These are phyloP conservation scores for Crocodylus rhombifer DNA, from an alignment of 2,797 vertebrate genomes.

Conservation along the genomic window DNA sequence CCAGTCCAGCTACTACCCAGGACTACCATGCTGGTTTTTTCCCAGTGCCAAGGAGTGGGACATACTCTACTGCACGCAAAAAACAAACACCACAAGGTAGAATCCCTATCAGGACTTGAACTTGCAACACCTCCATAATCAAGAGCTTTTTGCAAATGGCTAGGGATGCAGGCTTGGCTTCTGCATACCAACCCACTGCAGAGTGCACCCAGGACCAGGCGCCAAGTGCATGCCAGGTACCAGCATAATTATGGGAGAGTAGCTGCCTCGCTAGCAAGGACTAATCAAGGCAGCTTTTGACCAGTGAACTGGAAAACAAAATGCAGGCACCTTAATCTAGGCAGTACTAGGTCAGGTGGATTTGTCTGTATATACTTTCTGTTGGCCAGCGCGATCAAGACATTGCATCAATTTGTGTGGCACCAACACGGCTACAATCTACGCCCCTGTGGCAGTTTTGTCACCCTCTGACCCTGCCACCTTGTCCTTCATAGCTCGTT, in stretches of 20 bases:
- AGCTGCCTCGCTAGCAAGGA: conserved; percentile 23
- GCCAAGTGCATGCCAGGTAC: neutral
- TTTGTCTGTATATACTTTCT: conserved; percentile 47
- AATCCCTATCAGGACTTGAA: neutral
- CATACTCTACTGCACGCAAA: neutral
- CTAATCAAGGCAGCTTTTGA: conserved; percentile 8
- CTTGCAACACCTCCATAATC: neutral
- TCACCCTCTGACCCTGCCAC: neutral
- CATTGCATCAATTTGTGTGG: neutral
- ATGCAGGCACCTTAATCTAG: conserved; percentile 35
- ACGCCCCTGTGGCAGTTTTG: too few species aligned
- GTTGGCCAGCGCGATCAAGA: neutral
- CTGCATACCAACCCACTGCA: neutral
- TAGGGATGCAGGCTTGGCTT: neutral
- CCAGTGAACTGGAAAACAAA: neutral
- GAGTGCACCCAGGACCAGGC: neutral
- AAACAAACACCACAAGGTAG: neutral
- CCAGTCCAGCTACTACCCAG: neutral
- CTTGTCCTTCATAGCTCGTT: neutral
- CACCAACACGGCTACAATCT: neutral
- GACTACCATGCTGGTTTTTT: neutral
- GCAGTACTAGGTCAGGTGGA: conserved; percentile 59
- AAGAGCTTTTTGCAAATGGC: neutral
- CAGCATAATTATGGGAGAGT: neutral
- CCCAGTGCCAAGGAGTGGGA: neutral